Conservation (phyloP, 2,888 invertebrate species). For the Prionchulus punctatus region DNA sequence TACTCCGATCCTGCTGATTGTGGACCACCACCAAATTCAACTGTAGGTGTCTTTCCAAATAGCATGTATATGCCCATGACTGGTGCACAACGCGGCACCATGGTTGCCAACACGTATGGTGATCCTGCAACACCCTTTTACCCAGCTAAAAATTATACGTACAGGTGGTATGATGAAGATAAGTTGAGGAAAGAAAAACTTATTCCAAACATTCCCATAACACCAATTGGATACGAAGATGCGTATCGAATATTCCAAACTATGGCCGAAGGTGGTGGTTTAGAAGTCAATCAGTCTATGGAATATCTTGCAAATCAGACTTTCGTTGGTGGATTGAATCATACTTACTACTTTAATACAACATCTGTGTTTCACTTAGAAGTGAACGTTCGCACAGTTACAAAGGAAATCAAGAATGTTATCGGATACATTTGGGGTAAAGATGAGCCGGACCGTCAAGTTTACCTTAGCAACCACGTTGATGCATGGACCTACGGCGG, state of each 20-base stretch:
- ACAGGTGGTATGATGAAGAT: constrained; percentile 13
- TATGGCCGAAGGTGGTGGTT: constrained; percentile 13
- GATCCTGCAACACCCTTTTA: constrained; percentile 40
- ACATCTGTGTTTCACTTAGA: neutral
- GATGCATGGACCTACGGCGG: constrained; percentile 35
- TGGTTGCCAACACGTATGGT: constrained; percentile 30
- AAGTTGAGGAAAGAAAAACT: neutral
- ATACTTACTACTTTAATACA: constrained; percentile 24
- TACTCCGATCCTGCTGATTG: constrained; percentile 35
- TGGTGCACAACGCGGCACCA: constrained; percentile 37
- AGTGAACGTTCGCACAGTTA: neutral
- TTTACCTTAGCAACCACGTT: constrained; percentile 32
- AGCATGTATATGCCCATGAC: constrained; percentile 36
- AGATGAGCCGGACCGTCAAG: constrained; percentile 21
- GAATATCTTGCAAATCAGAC: neutral
- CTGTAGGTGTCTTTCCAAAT: too few species aligned
- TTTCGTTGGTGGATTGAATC: neutral
- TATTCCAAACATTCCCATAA: constrained; percentile 17
- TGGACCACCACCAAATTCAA: too few species aligned
- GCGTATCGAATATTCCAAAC: constrained; percentile 15
- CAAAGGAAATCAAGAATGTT: constrained; percentile 29
- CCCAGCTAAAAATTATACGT: constrained; percentile 29
- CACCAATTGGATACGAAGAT: constrained; percentile 18
- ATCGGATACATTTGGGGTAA: constrained; percentile 31
- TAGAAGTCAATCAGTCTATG: too few species aligned